Base-by-base conservation (phyloP, 2,113 vertebrate species). In the Bos javanicus region DNA sequence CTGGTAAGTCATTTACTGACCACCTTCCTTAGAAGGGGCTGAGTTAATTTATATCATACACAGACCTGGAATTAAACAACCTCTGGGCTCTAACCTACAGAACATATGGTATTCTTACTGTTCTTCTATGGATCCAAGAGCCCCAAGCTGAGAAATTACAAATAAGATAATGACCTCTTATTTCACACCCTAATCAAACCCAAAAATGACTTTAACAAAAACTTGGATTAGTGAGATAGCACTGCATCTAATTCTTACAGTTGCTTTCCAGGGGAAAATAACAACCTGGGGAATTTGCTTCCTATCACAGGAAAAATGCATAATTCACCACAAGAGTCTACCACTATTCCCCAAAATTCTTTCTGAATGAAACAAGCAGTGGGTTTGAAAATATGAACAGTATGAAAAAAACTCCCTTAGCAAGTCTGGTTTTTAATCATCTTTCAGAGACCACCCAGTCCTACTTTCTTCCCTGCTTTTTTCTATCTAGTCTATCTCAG, bases 351-450 rank as follows among this genome's bases (percentile, higher is more conserved):
- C 39, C 88, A 62, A 39, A 71, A 23, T 62, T 92, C 62, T 57
- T 57, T 87, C 90, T 94, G 64, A 87, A 87, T 16, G 74, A 94
- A 96, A 71, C 50, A 90, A 90, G 33, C 26, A 78, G 23, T 90
- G 59, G 94, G 28, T 84, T 84, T 57, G 71, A 78, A 98, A 96
- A 90, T 67, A 92, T 17, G 26, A 92, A 87, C 17, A 78, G 36
- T 54, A 94, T 28, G 59, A 89, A 48, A 78, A 91, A 52, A 48
- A 76, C 30, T 87, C 21, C 67, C 82, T 94, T 30, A 60, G 28
- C 39, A 50, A 16, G 11, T 84, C 48, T 85, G 67, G 82, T 13
- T 90, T 23, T 86, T 71, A 78, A 43, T n/a, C 14, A 87, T 62
- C 21, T 71, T 62, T 90, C 64, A 52, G 76, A 92, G 62, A 60